Evolutionary conservation across 1,140 invertebrate genomes (phyloP).

Genomic region (Trichonephila inaurata): DNA sequence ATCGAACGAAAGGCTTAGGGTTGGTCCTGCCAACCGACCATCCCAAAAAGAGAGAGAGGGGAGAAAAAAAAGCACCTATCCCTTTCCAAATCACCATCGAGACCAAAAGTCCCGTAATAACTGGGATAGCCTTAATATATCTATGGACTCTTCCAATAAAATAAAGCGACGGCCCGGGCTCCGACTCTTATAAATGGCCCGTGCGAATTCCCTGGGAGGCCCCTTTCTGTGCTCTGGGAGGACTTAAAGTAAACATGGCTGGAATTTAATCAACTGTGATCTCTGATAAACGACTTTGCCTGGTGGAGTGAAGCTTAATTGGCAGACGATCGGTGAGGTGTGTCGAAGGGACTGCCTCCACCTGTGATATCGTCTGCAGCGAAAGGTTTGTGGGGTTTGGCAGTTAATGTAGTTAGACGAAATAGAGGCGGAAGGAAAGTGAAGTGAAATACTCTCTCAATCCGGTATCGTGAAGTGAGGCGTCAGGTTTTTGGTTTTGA

Average conservation of each 20-base stretch:
- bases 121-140: background rate
- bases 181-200: constrained; percentile 25
- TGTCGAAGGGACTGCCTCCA: background rate
- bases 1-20: background rate
- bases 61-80: background rate
- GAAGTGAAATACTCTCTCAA: background rate
- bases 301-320: constrained; percentile 55
- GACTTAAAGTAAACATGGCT: constrained; percentile 65
- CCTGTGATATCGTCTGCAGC: background rate
- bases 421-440: background rate
- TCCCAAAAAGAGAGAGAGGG: background rate
- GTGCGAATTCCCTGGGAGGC: background rate
- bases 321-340: background rate
- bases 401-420: background rate
- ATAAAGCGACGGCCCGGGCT: constrained; percentile 16
- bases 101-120: constrained; percentile 15
- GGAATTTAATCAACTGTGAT: constrained; percentile 75
- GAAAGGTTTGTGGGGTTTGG: background rate
- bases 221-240: background rate
- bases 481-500: background rate
- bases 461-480: background rate
- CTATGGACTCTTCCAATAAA: background rate
- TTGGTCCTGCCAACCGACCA: background rate
- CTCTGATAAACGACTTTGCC: constrained; percentile 70
- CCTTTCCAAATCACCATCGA: background rate